Evolutionary conservation across 1,140 invertebrate species (phyloP).

Genomic region (Eufriesea mexicana): DNA sequence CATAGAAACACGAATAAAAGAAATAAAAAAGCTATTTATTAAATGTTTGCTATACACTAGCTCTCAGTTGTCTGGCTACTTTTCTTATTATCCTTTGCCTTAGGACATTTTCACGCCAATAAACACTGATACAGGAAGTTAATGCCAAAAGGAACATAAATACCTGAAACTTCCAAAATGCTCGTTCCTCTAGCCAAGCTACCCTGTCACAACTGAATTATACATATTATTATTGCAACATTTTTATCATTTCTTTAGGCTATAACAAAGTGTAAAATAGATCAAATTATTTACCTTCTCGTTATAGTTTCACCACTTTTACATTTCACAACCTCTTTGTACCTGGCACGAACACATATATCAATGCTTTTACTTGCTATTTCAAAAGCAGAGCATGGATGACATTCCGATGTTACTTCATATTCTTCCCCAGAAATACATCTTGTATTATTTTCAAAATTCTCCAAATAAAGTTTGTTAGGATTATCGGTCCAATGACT

Average conservation of each 20-base stretch:
- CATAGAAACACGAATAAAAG: neutral
- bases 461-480: constrained; percentile 83
- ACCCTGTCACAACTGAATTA: constrained; percentile 86
- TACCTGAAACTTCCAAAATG: constrained; percentile 93
- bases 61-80: constrained; percentile 84
- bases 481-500: constrained; percentile 86
- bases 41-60: constrained; percentile 70
- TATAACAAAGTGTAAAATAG: neutral
- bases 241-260: neutral
- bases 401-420: constrained; percentile 88
- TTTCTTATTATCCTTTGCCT: constrained; percentile 84
- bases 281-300: constrained; percentile 82
- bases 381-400: constrained; percentile 90
- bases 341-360: constrained; percentile 87
- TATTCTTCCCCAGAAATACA: constrained; percentile 88
- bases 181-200: constrained; percentile 88
- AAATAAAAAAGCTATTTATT: constrained; percentile 10
- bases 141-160: constrained; percentile 87
- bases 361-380: constrained; percentile 87
- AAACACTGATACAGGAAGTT: constrained; percentile 84
- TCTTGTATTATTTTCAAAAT: constrained; percentile 88
- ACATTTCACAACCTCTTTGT: constrained; percentile 88
- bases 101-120: constrained; percentile 84
- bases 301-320: constrained; percentile 87
- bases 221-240: neutral